Conservation (phyloP, 2,113 vertebrate species). For the Theristicus caerulescens region DNA sequence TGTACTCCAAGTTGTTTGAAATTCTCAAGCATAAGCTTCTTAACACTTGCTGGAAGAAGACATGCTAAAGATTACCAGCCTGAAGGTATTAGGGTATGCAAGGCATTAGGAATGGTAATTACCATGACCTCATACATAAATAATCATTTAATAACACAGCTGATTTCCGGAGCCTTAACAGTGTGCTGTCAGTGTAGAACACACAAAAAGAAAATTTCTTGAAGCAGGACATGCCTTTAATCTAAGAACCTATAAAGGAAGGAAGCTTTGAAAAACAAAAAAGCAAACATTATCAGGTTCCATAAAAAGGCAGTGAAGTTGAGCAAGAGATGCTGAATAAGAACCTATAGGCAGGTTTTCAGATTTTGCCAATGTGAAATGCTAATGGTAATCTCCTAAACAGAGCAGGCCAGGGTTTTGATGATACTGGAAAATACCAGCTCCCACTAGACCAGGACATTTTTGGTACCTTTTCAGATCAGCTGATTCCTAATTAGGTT, state of each 20-base stretch:
- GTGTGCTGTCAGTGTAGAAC: slow-evolving; percentile 7
- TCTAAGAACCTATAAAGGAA: not conserved
- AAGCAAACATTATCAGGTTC: not conserved
- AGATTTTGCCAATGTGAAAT: not conserved
- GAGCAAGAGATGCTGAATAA: not conserved
- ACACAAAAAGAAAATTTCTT: not conserved
- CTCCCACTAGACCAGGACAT: not conserved
- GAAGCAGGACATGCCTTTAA: not conserved
- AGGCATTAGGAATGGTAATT: slow-evolving; percentile 62
- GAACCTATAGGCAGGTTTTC: not conserved
- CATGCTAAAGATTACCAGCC: slow-evolving; percentile 52
- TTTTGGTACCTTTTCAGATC: not conserved
- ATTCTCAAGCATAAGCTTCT: slow-evolving; percentile 56
- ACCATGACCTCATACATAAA: slow-evolving; percentile 52
- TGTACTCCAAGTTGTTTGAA: slow-evolving; percentile 49
- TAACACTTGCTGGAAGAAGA: slow-evolving; percentile 42
- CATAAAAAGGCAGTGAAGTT: not conserved
- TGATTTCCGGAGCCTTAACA: slow-evolving; percentile 25
- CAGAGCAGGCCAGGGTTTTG: not conserved
- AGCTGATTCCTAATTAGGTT: not conserved
- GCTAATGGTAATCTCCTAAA: not conserved
- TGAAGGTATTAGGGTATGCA: slow-evolving; percentile 52
- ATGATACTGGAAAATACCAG: not conserved
- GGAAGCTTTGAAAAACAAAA: not conserved
- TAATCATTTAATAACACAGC: slow-evolving; percentile 51